Conservation (phyloP, 2,888 invertebrate species). For the Acleris cristana region DNA sequence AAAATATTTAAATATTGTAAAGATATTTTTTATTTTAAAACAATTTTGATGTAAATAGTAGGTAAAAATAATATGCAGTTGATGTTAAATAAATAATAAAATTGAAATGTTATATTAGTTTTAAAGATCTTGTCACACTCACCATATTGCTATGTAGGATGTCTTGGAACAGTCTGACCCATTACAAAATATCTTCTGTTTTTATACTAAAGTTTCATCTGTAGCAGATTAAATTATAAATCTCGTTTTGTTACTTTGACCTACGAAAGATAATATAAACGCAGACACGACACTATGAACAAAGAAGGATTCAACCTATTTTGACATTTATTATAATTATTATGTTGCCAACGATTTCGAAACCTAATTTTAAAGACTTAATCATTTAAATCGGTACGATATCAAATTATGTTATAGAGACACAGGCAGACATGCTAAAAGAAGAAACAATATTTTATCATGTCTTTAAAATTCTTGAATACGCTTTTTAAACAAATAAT, state of each 20-base stretch:
- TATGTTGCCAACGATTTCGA: too few relatives aligned
- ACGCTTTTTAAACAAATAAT: too few relatives aligned
- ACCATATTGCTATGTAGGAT: constrained; percentile 35
- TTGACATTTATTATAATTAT: neutral
- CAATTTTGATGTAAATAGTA: too few relatives aligned
- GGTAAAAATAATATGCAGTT: too few relatives aligned
- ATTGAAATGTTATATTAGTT: neutral
- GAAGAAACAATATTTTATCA: too few relatives aligned
- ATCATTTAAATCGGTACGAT: too few relatives aligned
- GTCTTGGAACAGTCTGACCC: constrained; percentile 23
- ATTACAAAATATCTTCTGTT: constrained; percentile 3
- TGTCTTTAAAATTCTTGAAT: too few relatives aligned
- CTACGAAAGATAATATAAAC: constrained; percentile 9
- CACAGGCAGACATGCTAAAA: too few relatives aligned
- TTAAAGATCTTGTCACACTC: constrained; percentile 6
- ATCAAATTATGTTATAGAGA: too few relatives aligned
- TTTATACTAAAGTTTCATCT: constrained; percentile 23
- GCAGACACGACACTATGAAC: constrained; percentile 2
- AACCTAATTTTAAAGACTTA: too few relatives aligned
- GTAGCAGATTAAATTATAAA: constrained; percentile 22
- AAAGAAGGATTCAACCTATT: neutral
- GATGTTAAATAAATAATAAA: neutral
- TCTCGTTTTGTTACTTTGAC: constrained; percentile 22
- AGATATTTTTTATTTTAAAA: too few relatives aligned
- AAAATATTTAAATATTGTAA: too few relatives aligned